These are phyloP conservation scores for Dichetophora obliterata DNA, from an alignment of 2,888 invertebrate genomes.

Conservation along the genomic window DNA sequence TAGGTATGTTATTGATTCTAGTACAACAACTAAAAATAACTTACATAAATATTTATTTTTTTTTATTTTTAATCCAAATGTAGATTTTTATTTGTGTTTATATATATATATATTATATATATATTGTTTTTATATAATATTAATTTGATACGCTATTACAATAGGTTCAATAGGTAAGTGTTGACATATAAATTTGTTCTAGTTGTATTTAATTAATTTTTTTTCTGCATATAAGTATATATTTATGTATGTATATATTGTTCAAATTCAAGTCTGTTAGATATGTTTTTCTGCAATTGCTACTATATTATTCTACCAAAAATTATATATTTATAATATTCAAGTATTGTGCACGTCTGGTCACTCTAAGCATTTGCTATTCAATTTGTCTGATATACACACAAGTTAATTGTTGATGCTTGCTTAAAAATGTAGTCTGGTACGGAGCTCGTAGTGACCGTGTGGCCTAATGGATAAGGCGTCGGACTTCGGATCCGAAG, in stretches of 20 bases:
- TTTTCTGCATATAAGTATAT: constrained; percentile 25
- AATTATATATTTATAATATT: too few species aligned
- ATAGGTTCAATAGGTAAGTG: constrained; percentile 24
- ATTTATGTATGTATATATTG: constrained; percentile 6
- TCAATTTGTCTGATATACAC: not conserved
- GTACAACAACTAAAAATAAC: constrained; percentile 12
- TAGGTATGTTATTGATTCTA: constrained; percentile 21
- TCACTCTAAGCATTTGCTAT: not conserved
- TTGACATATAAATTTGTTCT: not conserved
- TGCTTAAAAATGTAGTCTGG: not conserved
- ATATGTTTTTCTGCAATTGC: constrained; percentile 48
- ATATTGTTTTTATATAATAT: too few species aligned
- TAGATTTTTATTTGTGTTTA: constrained; percentile 26
- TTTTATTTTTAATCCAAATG: constrained; percentile 24
- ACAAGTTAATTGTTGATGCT: not conserved
- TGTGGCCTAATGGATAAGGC: constrained; percentile 72
- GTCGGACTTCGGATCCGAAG: constrained; percentile 72
- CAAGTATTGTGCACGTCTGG: not conserved
- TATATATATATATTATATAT: constrained; percentile 34
- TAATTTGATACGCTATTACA: not conserved
- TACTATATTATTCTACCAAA: too few species aligned
- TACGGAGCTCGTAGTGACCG: constrained; percentile 56
- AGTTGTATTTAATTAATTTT: not conserved
- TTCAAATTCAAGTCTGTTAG: constrained; percentile 62
- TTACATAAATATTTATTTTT: constrained; percentile 4